Percentiles rank a stretch among this genome's conserved stretches.
phyloP scores from a whole-genome alignment of 2,888 invertebrate genomes.

The Harpagoxenus sublaevis region DNA sequence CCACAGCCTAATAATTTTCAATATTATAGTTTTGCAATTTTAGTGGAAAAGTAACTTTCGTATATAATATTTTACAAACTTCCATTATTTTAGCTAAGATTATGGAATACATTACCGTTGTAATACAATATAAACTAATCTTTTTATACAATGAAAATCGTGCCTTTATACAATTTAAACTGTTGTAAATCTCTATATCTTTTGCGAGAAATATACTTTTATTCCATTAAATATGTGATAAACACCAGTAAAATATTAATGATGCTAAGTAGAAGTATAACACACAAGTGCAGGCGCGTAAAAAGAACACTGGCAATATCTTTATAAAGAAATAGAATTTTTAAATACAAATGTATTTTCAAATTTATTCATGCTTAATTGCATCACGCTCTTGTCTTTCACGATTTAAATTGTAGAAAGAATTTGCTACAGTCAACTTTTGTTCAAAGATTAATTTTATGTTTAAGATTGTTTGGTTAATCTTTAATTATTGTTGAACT shows the following conservation, averaged over 20 bases:
- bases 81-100: constrained; percentile 56
- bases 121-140: not conserved
- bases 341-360: not conserved
- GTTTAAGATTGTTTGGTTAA: constrained; percentile 7
- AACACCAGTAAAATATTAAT: constrained; percentile 57
- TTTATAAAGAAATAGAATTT: not conserved
- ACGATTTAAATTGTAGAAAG: constrained; percentile 2
- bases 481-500: not conserved
- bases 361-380: not conserved
- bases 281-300: not conserved
- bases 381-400: not conserved
- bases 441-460: constrained; percentile 5
- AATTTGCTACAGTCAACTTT: not conserved
- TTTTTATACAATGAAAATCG: not conserved
- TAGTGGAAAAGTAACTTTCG: not conserved
- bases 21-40: not conserved
- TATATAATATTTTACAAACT: not conserved
- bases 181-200: not conserved
- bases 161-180: not conserved
- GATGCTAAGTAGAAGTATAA: constrained; percentile 68
- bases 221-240: constrained; percentile 2
- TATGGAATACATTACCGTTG: constrained; percentile 60
- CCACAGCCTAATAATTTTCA: not conserved
- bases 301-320: not conserved
- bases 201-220: constrained; percentile 2